Base-by-base conservation (phyloP, 2,113 vertebrate species). In the Aleadryas rufinucha region DNA sequence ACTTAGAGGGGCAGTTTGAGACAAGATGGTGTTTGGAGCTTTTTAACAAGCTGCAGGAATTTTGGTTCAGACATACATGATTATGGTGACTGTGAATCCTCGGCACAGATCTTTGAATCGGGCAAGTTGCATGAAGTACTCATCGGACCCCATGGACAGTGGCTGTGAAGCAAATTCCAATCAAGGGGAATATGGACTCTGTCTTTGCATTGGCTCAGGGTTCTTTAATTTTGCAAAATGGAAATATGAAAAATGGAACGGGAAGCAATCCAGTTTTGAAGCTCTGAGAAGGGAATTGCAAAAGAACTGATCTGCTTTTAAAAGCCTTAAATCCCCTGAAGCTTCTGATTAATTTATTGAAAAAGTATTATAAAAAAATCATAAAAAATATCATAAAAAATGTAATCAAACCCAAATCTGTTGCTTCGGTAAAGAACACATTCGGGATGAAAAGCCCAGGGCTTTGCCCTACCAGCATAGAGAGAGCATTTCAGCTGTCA, bases 281-380 rank as follows among this genome's bases (percentile, higher is more conserved):
- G 28, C 61, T 88, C 84, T 83, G 75, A 47, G 42, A 82, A 86
- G 78, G 63, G 94, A 96, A 89, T 83, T 94, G 71, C 54, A 74
- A 54, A 91, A 84, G 45, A 97, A 85, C 45, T 10, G 66, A 85
- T 80, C 87, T 90, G 54, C 31, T 95, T 96, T 93, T 63, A 84
- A 96, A 94, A 96, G 64, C 53, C 61, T 93, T 76, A 85, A 79
- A 82, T 76, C 26, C 75, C 93, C 78, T 17, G 20, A 88, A 97
- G 91, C 87, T 94, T 91, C 84, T 94, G 78, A 93, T 94, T 96
- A 96, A 96, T 96, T 93, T 95, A 94, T 96, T 96, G 93, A 96
- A 80, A 85, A 93, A 83, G 7, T 21, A 11, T 93, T 96, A n/a
- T n/a, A n/a, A n/a, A n/a, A n/a, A n/a, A n/a, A n/a, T n/a, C n/a